A percentile compares a stretch with the other conserved stretches of the same genome.
phyloP scores from a whole-genome alignment of 2,113 vertebrate genomes.

The Nasalis larvatus region DNA sequence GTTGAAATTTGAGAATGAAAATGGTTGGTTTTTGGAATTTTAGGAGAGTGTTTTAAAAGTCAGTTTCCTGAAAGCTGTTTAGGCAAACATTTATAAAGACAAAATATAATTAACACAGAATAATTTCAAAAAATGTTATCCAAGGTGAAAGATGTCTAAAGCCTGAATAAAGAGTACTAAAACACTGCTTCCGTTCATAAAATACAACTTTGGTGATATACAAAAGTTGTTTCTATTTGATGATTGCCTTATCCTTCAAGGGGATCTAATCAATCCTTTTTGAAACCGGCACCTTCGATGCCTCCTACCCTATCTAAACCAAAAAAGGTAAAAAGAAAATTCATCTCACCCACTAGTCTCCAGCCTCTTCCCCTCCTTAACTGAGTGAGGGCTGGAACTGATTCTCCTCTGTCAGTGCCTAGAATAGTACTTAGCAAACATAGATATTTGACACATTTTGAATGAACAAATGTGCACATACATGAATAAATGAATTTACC shows the following conservation, averaged over 20 bases:
- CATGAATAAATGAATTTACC: background rate
- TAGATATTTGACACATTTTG: background rate
- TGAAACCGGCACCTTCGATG: background rate
- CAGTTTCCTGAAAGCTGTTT: background rate
- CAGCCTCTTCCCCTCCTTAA: background rate
- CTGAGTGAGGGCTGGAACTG: background rate
- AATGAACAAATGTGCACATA: background rate
- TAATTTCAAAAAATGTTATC: background rate
- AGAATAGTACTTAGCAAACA: background rate
- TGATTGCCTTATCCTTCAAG: background rate
- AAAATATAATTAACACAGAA: conserved; percentile 3
- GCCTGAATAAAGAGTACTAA: background rate
- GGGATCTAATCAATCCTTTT: background rate
- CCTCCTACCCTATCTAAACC: background rate
- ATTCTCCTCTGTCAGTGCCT: background rate
- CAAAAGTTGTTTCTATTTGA: background rate
- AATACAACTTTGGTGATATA: background rate
- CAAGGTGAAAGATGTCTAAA: background rate
- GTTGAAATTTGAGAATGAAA: background rate
- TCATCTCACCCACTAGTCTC: background rate
- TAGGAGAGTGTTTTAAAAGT: background rate
- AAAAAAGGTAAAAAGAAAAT: background rate
- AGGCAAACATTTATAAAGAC: background rate
- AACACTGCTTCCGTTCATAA: background rate
- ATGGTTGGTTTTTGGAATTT: background rate